Evolutionary conservation across 2,888 invertebrate species (phyloP).

Genomic region (Epicampocera succincta): DNA sequence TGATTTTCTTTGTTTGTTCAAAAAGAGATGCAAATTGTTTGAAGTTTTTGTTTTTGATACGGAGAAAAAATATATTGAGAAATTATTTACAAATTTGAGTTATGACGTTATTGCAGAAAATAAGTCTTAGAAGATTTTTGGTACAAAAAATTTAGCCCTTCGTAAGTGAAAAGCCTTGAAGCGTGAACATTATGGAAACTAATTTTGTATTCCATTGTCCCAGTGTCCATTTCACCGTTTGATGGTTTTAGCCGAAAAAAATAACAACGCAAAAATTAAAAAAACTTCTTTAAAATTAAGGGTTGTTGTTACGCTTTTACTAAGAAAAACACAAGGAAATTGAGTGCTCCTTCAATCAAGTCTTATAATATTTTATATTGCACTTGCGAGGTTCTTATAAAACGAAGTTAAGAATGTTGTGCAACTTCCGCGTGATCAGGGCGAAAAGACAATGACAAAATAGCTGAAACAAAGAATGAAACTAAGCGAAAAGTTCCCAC

Average conservation of each 20-base stretch:
- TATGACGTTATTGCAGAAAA: too few species aligned
- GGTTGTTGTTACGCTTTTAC: conserved; percentile 16
- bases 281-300: neutral
- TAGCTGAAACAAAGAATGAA: conserved; percentile 24
- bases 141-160: neutral
- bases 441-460: conserved; percentile 38
- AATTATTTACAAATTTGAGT: too few species aligned
- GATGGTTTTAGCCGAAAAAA: conserved; percentile 11
- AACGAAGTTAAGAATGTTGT: conserved; percentile 20
- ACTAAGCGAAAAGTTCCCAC: conserved; percentile 59
- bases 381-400: neutral
- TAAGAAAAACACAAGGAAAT: too few species aligned
- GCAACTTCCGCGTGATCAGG: conserved; percentile 63
- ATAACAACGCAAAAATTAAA: neutral
- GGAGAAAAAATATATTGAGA: too few species aligned
- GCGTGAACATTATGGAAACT: conserved; percentile 38
- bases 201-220: neutral
- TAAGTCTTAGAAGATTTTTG: too few species aligned
- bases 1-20: too few species aligned
- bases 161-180: conserved; percentile 38
- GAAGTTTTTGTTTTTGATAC: too few species aligned
- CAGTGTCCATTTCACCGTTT: conserved; percentile 25
- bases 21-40: too few species aligned
- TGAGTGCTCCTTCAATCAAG: conserved; percentile 1
- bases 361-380: neutral